phyloP scores from a whole-genome alignment of 2,888 invertebrate species.

The Phrixothrix hirtus region DNA sequence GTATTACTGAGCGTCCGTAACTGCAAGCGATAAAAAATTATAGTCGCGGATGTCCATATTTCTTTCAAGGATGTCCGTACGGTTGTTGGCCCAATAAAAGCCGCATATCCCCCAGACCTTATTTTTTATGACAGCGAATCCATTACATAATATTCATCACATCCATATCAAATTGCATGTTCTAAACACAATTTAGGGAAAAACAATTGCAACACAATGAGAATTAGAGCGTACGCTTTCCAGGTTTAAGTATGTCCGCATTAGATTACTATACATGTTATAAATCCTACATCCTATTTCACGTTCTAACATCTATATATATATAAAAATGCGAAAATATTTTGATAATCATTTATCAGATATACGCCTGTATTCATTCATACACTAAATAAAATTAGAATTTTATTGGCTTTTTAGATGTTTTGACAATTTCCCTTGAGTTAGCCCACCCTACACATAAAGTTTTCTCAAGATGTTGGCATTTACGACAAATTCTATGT shows the following conservation, averaged over 20 bases:
- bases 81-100: slow-evolving; percentile 34
- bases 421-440: slow-evolving; percentile 26
- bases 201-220: slow-evolving; percentile 30
- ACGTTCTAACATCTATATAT: slow-evolving; percentile 7
- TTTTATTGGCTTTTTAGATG: slow-evolving; percentile 25
- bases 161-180: slow-evolving; percentile 33
- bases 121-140: slow-evolving; percentile 35
- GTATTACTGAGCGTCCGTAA: slow-evolving; percentile 34
- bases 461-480: slow-evolving; percentile 23
- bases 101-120: slow-evolving; percentile 30
- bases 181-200: slow-evolving; percentile 30
- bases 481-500: slow-evolving; percentile 26
- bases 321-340: slow-evolving; percentile 12
- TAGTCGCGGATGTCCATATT: slow-evolving; percentile 33
- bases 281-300: too few relatives aligned
- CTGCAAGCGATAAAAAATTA: slow-evolving; percentile 36
- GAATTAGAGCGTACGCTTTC: slow-evolving; percentile 20
- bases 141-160: slow-evolving; percentile 28
- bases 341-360: slow-evolving; percentile 20
- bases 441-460: slow-evolving; percentile 26
- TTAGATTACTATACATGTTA: too few relatives aligned
- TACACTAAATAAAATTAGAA: slow-evolving; percentile 28
- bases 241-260: slow-evolving; percentile 10
- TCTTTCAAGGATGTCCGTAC: slow-evolving; percentile 22
- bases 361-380: slow-evolving; percentile 5